phyloP scores from a whole-genome alignment of 2,888 invertebrate genomes.

The Leistus spinibarbis region DNA sequence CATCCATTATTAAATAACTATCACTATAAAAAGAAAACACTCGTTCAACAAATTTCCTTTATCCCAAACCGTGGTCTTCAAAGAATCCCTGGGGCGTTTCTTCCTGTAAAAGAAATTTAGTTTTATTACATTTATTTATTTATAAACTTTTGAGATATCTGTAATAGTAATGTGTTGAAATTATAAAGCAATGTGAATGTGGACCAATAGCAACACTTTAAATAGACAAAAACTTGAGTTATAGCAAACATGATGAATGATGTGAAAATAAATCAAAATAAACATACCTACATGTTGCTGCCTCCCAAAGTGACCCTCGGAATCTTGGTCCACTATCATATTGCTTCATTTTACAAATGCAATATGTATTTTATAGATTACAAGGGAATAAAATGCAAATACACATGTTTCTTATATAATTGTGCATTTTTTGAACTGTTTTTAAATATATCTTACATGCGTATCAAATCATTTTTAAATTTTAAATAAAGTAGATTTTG shows the following conservation, averaged over 20 bases:
- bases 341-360: slow-evolving; percentile 11
- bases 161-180: slow-evolving; percentile 39
- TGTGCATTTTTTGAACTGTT: too few species aligned
- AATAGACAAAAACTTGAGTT: neutral
- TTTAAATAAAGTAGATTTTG: too few species aligned
- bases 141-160: slow-evolving; percentile 39
- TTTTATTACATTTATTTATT: neutral
- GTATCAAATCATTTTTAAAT: too few species aligned
- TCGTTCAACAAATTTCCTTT: slow-evolving; percentile 52
- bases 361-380: neutral
- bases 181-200: slow-evolving; percentile 45
- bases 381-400: neutral
- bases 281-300: slow-evolving; percentile 29
- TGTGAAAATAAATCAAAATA: slow-evolving; percentile 13
- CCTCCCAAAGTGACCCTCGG: slow-evolving; percentile 9
- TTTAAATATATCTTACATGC: too few species aligned
- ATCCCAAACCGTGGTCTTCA: slow-evolving; percentile 97
- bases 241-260: slow-evolving; percentile 15
- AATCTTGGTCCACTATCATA: slow-evolving; percentile 35
- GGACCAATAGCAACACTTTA: slow-evolving; percentile 36
- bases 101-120: slow-evolving; percentile 80
- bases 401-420: neutral
- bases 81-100: slow-evolving; percentile 99
- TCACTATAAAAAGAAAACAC: neutral
- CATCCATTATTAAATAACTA: too few species aligned